These are phyloP conservation scores for Ernsta delagoae DNA, from an alignment of 2,888 invertebrate species.

Conservation along the genomic window DNA sequence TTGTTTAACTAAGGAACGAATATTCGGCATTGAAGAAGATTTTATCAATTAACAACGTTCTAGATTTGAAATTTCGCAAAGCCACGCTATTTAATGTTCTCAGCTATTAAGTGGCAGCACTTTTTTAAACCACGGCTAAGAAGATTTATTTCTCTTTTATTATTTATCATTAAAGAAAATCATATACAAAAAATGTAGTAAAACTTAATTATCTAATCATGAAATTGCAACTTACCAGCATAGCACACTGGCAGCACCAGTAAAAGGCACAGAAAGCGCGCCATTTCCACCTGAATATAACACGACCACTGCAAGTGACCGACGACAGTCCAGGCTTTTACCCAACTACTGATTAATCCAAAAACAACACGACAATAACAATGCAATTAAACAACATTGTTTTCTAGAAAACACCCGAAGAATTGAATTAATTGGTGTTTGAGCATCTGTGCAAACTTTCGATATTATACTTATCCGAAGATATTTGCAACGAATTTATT, in stretches of 20 bases:
- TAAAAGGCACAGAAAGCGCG: slow-evolving; percentile 16
- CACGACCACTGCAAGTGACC: not conserved
- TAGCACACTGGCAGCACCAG: slow-evolving; percentile 34
- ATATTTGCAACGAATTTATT: not conserved
- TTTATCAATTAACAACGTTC: too few species aligned
- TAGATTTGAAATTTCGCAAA: too few species aligned
- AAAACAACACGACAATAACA: not conserved
- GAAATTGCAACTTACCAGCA: slow-evolving; percentile 38
- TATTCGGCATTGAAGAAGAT: too few species aligned
- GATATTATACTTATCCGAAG: not conserved
- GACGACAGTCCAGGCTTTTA: not conserved
- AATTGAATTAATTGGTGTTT: not conserved
- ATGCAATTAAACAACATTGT: slow-evolving; percentile 2
- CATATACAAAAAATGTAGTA: too few species aligned
- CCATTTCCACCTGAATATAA: not conserved
- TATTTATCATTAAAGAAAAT: too few species aligned
- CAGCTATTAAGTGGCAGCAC: too few species aligned
- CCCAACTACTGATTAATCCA: not conserved
- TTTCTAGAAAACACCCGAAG: not conserved
- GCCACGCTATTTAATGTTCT: too few species aligned
- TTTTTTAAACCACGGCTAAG: too few species aligned
- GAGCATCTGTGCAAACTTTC: not conserved
- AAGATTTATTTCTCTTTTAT: too few species aligned
- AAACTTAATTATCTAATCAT: too few species aligned
- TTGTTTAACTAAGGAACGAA: too few species aligned